Evolutionary conservation across 2,888 invertebrate genomes (phyloP).

Genomic region (Antheraea yamamai): DNA sequence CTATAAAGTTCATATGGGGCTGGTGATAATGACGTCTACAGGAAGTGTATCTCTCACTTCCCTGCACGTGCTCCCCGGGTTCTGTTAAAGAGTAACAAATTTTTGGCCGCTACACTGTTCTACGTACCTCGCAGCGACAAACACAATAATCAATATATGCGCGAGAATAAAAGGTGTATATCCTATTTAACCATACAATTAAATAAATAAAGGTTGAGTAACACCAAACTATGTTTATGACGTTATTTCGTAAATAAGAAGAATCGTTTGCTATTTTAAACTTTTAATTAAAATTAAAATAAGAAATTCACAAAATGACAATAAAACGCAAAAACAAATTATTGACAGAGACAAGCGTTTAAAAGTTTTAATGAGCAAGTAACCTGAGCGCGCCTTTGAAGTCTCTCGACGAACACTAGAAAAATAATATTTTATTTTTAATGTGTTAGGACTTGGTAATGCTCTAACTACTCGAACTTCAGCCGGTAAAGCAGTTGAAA

Average conservation of each 20-base stretch:
- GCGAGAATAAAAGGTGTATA: too few relatives aligned
- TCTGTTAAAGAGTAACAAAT: too few relatives aligned
- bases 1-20: too few relatives aligned
- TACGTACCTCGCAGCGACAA: too few relatives aligned
- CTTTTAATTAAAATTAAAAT: background rate
- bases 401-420: background rate
- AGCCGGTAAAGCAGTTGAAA: background rate
- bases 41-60: too few relatives aligned
- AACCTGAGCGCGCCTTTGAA: background rate
- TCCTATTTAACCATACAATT: too few relatives aligned
- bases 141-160: too few relatives aligned
- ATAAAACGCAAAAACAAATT: background rate
- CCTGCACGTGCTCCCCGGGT: too few relatives aligned
- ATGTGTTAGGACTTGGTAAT: background rate
- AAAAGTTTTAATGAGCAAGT: constrained; percentile 5
- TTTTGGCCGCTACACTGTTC: too few relatives aligned
- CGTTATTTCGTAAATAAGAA: background rate
- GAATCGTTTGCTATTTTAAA: background rate
- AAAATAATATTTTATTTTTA: background rate
- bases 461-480: background rate
- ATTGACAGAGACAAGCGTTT: background rate
- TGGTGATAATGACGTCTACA: background rate
- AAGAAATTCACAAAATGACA: background rate
- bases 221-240: background rate
- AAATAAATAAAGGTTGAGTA: too few relatives aligned